Percentiles rank a stretch among this genome's conserved stretches.
Evolutionary conservation across 1,140 invertebrate genomes (phyloP).

Genomic region (Lethrus apterus): DNA sequence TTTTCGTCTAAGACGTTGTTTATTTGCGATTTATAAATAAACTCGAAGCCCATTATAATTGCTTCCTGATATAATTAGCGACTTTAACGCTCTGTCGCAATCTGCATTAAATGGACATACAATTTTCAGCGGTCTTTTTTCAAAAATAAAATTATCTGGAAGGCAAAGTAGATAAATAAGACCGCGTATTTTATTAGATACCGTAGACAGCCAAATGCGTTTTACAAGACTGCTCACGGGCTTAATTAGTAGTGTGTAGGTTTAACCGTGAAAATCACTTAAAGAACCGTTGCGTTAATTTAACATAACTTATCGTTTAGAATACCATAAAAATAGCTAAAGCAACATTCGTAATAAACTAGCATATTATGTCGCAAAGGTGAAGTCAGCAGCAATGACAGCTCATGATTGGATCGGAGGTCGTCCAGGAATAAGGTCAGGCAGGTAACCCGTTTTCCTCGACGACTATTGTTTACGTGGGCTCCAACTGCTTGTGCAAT

Average conservation of each 20-base stretch:
- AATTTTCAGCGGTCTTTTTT: too few relatives aligned
- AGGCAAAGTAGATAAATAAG: too few relatives aligned
- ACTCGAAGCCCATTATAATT: too few relatives aligned
- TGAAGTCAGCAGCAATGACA: slow-evolving; percentile 6
- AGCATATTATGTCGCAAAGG: slow-evolving; percentile 11
- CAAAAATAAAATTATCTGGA: too few relatives aligned
- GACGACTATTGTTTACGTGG: slow-evolving; percentile 26
- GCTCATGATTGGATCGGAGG: slow-evolving; percentile 22
- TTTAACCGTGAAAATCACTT: slow-evolving; percentile 16
- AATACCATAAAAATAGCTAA: too few relatives aligned
- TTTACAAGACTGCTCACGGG: slow-evolving; percentile 10
- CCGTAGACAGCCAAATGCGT: slow-evolving; percentile 1
- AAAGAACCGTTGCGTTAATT: slow-evolving; percentile 12
- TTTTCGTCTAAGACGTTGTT: too few relatives aligned
- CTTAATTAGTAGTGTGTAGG: slow-evolving; percentile 14
- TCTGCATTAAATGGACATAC: too few relatives aligned
- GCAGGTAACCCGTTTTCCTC: slow-evolving; percentile 25
- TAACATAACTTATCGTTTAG: too few relatives aligned
- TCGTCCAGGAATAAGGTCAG: slow-evolving; percentile 26
- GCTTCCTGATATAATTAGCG: too few relatives aligned
- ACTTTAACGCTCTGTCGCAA: too few relatives aligned
- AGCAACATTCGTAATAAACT: too few relatives aligned
- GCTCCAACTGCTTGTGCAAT: slow-evolving; percentile 22
- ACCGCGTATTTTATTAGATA: slow-evolving; percentile 12
- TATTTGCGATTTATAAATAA: too few relatives aligned